phyloP scores from a whole-genome alignment of 2,113 vertebrate genomes.

The Bolborhynchus lineola region DNA sequence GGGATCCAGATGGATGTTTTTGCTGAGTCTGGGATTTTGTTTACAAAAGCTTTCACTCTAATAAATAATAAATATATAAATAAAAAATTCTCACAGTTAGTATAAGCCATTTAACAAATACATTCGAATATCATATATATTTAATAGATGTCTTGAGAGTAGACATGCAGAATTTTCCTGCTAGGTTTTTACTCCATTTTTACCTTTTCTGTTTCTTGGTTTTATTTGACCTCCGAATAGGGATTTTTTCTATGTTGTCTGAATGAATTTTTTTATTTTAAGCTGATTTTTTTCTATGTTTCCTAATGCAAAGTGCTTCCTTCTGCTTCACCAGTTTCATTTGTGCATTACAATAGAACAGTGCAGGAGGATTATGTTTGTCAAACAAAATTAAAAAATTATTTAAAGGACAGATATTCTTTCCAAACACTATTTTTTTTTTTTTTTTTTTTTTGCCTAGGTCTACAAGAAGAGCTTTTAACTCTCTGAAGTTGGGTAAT shows the following conservation, averaged over 20 bases:
- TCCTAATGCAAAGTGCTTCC: background rate
- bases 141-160: background rate
- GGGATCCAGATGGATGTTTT: background rate
- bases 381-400: background rate
- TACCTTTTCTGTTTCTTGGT: background rate
- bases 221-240: background rate
- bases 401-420: background rate
- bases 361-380: background rate
- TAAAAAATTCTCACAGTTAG: background rate
- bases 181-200: background rate
- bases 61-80: background rate
- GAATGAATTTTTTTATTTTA: background rate
- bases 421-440: background rate
- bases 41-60: background rate
- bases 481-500: background rate
- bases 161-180: background rate
- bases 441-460: background rate
- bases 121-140: background rate
- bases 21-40: background rate
- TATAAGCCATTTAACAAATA: background rate
- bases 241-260: background rate
- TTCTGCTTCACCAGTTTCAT: background rate
- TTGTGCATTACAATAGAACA: background rate
- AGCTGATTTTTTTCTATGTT: background rate
- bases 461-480: background rate